Evolutionary conservation across 1,140 invertebrate genomes (phyloP).

Genomic region (Chelonus insularis): DNA sequence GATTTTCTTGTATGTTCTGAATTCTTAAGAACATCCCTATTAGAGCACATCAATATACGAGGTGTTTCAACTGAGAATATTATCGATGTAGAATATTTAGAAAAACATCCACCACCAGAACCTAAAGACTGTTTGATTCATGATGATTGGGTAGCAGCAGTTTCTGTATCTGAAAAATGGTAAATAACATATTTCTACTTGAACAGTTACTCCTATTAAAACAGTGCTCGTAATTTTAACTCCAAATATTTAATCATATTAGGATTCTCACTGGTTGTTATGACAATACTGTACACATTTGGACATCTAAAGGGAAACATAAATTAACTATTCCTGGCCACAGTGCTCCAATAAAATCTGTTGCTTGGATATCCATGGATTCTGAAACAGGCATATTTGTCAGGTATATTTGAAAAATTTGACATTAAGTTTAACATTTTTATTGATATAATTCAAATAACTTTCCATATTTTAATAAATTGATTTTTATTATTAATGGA

Average conservation of each 20-base stretch:
- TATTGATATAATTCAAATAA: too few relatives aligned
- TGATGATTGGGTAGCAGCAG: constrained; percentile 94
- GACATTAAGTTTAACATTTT: too few relatives aligned
- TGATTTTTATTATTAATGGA: too few relatives aligned
- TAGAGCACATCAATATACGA: constrained; percentile 71
- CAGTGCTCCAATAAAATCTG: constrained; percentile 80
- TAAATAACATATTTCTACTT: constrained; percentile 49
- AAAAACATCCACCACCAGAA: constrained; percentile 83
- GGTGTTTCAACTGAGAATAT: constrained; percentile 74
- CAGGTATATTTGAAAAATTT: constrained; percentile 58
- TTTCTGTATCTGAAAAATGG: constrained; percentile 77
- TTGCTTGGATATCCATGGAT: constrained; percentile 79
- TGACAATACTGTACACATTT: constrained; percentile 89
- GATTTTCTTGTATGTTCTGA: constrained; percentile 86
- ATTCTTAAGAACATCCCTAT: constrained; percentile 71
- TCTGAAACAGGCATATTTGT: constrained; percentile 71
- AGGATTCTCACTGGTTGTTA: constrained; percentile 95
- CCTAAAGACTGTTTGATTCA: constrained; percentile 89
- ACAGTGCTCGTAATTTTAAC: too few relatives aligned
- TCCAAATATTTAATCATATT: constrained; percentile 31
- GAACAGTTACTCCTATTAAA: too few relatives aligned
- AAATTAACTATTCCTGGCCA: constrained; percentile 85
- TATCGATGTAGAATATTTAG: constrained; percentile 87
- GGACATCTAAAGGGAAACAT: constrained; percentile 83
- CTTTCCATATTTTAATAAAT: too few relatives aligned